Conservation (phyloP, 2,113 vertebrate species). For the rat (Rattus norvegicus) region DNA sequence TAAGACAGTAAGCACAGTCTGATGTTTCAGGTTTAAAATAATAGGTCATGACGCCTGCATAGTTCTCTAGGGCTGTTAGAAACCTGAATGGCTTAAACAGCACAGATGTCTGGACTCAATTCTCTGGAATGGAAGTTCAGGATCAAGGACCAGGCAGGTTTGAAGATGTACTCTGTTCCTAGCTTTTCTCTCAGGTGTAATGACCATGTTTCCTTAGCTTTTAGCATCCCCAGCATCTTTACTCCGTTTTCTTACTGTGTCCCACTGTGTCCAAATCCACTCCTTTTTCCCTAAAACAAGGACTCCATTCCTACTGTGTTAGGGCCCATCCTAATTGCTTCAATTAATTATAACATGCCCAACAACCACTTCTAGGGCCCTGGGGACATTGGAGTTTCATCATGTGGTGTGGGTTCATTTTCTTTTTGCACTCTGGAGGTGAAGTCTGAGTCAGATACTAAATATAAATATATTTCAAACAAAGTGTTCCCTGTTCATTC, state of each 20-base stretch:
- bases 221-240: fast-evolving
- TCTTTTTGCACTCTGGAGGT: neutral
- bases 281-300: too few species aligned
- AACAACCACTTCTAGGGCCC: neutral
- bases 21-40: neutral
- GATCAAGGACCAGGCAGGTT: neutral
- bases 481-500: neutral
- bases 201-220: neutral
- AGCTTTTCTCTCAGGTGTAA: neutral
- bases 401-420: neutral
- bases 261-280: neutral
- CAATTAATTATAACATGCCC: neutral
- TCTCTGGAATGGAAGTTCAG: neutral
- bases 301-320: too few species aligned
- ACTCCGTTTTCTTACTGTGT: too few species aligned
- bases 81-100: neutral
- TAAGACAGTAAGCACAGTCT: neutral
- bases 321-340: neutral
- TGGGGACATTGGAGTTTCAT: neutral
- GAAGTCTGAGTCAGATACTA: neutral
- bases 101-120: neutral
- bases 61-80: neutral
- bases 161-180: neutral
- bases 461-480: neutral
- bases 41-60: neutral